Evolutionary conservation across 2,797 vertebrate genomes (phyloP).

Genomic region (Craterocephalus amniculus): DNA sequence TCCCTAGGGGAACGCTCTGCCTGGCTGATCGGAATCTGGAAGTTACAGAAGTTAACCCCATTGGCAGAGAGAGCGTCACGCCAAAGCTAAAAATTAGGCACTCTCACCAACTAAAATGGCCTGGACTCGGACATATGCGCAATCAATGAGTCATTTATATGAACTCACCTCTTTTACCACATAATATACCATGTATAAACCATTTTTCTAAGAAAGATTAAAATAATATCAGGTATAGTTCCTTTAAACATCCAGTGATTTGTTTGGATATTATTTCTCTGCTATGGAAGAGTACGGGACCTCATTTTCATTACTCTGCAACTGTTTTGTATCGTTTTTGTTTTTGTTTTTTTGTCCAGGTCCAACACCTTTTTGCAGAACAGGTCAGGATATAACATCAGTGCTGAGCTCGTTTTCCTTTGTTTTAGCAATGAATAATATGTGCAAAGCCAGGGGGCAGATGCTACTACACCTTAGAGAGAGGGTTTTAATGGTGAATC

Average conservation of each 20-base stretch:
- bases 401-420: constrained; percentile 51
- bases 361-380: constrained; percentile 82
- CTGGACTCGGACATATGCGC: no score
- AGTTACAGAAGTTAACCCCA: no score
- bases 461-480: constrained; percentile 26
- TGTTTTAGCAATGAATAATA: constrained; percentile 39
- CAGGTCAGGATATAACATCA: constrained; percentile 79
- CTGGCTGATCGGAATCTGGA: no score
- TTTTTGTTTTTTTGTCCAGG: constrained; percentile 76
- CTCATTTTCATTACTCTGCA: constrained; percentile 60
- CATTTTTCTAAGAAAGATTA: no score
- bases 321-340: constrained; percentile 74
- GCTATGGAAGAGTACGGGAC: constrained; percentile 26
- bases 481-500: constrained; percentile 18
- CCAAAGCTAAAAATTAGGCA: no score
- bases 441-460: constrained; percentile 21
- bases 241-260: constrained; percentile 15
- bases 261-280: constrained; percentile 27
- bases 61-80: no score
- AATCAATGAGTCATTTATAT: no score
- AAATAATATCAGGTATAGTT: no score
- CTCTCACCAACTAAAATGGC: no score
- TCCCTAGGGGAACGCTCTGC: no score
- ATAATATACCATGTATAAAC: no score
- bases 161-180: no score